A percentile compares a stretch with the other conserved stretches of the same genome.
Evolutionary conservation across 1,140 invertebrate species (phyloP).

Genomic region (Bombus fervidus): DNA sequence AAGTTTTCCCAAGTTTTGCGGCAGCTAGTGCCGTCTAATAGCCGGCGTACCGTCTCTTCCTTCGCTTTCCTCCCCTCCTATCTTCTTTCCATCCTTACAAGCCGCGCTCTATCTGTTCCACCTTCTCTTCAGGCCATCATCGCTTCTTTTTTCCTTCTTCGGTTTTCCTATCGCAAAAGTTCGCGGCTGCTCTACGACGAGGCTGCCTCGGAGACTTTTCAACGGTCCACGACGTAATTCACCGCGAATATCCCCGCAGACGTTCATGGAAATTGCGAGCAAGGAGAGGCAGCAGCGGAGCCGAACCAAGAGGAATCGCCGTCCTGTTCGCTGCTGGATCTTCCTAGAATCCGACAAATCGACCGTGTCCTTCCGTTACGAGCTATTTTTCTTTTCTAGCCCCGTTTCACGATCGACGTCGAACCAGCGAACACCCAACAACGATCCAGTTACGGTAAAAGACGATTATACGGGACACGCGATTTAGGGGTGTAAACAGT

Average conservation of each 20-base stretch:
- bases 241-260: conserved; percentile 36
- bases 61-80: neutral
- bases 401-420: neutral
- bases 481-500: no score
- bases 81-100: neutral
- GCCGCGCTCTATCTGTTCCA: conserved; percentile 1
- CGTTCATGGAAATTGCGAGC: conserved; percentile 41
- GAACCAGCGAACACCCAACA: neutral
- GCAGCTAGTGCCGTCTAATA: conserved; percentile 76
- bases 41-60: conserved; percentile 55
- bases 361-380: neutral
- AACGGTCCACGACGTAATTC: conserved; percentile 41
- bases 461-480: no score
- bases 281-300: neutral
- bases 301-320: conserved; percentile 7
- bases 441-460: neutral
- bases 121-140: neutral
- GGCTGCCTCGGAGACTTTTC: conserved; percentile 34
- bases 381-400: neutral
- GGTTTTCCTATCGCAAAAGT: conserved; percentile 56
- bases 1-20: conserved; percentile 76
- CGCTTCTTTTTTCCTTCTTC: conserved; percentile 1
- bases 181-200: conserved; percentile 2
- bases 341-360: conserved; percentile 17
- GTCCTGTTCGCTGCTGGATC: neutral